Evolutionary conservation across 2,113 vertebrate genomes (phyloP).

Genomic region (Hippocampus mohnikei): DNA sequence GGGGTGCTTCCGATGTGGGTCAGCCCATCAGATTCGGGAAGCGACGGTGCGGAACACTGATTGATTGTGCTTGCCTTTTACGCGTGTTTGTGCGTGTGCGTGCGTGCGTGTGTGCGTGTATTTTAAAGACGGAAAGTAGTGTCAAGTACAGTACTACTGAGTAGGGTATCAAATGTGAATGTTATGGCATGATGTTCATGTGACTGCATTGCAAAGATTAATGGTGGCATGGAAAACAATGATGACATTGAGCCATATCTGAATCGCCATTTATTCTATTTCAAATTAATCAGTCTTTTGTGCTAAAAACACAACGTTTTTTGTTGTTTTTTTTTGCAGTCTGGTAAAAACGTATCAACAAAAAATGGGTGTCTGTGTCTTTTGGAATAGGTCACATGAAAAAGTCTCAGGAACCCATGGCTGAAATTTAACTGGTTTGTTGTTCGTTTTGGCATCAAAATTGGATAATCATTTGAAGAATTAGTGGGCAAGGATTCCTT

Average conservation of each 20-base stretch:
- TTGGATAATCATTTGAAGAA: too few relatives aligned
- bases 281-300: not conserved
- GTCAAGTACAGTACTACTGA: not conserved
- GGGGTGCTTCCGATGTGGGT: slow-evolving; percentile 51
- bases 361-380: too few relatives aligned
- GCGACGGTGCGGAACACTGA: slow-evolving; percentile 66
- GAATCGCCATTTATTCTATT: not conserved
- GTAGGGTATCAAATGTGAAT: not conserved
- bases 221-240: not conserved
- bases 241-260: not conserved
- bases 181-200: slow-evolving; percentile 7
- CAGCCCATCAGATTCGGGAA: slow-evolving; percentile 55
- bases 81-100: slow-evolving; percentile 24
- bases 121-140: slow-evolving; percentile 7
- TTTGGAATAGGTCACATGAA: too few relatives aligned
- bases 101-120: slow-evolving; percentile 17
- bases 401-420: too few relatives aligned
- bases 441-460: too few relatives aligned
- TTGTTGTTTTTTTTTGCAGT: not conserved
- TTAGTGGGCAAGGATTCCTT: too few relatives aligned
- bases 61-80: slow-evolving; percentile 61
- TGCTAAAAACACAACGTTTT: not conserved
- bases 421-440: too few relatives aligned
- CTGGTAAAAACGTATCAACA: not conserved
- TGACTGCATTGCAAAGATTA: not conserved